Percentiles rank a stretch among this genome's conserved stretches.
Evolutionary conservation across 2,113 vertebrate species (phyloP).

Genomic region (Ptyas mucosa): DNA sequence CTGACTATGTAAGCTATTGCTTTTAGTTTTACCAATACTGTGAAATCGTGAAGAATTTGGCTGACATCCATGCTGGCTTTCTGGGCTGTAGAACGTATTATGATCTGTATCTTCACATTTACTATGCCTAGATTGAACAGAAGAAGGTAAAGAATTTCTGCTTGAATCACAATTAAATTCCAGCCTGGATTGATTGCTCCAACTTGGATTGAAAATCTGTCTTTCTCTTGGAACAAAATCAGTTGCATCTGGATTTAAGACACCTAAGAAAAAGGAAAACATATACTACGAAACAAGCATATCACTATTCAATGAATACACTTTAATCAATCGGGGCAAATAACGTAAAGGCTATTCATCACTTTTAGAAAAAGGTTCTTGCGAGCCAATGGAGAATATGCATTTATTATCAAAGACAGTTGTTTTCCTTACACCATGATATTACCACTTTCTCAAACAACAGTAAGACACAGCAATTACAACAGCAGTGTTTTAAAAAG

Average conservation of each 20-base stretch:
- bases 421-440: not conserved
- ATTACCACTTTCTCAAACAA: not conserved
- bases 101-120: conserved; percentile 64
- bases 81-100: conserved; percentile 53
- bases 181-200: conserved; percentile 70
- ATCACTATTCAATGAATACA: not conserved
- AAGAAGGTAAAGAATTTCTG: conserved; percentile 66
- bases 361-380: not conserved
- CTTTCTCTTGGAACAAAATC: conserved; percentile 71
- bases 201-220: conserved; percentile 64
- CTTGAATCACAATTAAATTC: conserved; percentile 68
- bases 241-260: conserved; percentile 70
- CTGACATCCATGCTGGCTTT: conserved; percentile 61
- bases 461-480: not conserved
- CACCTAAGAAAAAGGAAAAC: conserved; percentile 59
- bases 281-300: not conserved
- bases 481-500: not conserved
- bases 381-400: not conserved
- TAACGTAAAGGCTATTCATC: not conserved
- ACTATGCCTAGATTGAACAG: conserved; percentile 50
- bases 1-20: conserved; percentile 67
- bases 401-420: not conserved
- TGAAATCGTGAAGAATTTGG: conserved; percentile 66
- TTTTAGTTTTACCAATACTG: conserved; percentile 68
- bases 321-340: not conserved